Evolutionary conservation across 2,888 invertebrate species (phyloP), one percentile per base, ranked within the genome.

Genomic region (Physocephala rufipes): DNA sequence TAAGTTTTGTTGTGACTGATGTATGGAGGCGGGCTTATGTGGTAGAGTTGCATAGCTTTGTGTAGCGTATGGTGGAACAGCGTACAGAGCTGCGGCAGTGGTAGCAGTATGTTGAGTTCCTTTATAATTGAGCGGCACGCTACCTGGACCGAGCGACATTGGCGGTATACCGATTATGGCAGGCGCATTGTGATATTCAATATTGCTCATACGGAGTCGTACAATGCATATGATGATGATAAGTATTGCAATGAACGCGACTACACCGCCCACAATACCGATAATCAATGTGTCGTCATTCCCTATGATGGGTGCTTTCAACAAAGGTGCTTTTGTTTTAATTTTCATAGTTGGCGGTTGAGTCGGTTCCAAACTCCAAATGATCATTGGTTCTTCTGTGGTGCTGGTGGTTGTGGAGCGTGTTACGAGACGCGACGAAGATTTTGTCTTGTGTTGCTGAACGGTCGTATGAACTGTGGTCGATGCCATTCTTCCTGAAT

Each of bases 211-310:
- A 74, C 92, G 87, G 80, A 94, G 85, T 19, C 95, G 89, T 45
- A 95, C 93, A 53, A 96, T 93, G 81, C 96, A 96, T 76, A 95
- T 95, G n/a, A 92, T 91, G 36, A 96, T 92, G 47, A 96, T 93
- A 68, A 96, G 88, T 75, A 96, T 93, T 15, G 93, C 93, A 76
- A 96, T 95, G 82, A 96, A 95, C 1, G 94, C 95, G 0, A 96
- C 95, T 0, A 96, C 95, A 1, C 96, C 95, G 0, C 95, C 95
- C 0, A 96, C 95, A 76, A 96, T 96, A n/a, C 95, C 95, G 73
- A 96, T 96, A 67, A 96, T 96, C n/a, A 96, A 87, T 4, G 95
- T 95, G 78, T 96, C 96, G 79, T 96, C 96, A 79, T 95, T 95
- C 70, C 90, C 92, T 15, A 93, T 89, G 0, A 91, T 88, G 16